Percentiles rank a stretch among this genome's conserved stretches.
Conservation (phyloP, 2,113 vertebrate genomes). For the Raja brachyura region DNA sequence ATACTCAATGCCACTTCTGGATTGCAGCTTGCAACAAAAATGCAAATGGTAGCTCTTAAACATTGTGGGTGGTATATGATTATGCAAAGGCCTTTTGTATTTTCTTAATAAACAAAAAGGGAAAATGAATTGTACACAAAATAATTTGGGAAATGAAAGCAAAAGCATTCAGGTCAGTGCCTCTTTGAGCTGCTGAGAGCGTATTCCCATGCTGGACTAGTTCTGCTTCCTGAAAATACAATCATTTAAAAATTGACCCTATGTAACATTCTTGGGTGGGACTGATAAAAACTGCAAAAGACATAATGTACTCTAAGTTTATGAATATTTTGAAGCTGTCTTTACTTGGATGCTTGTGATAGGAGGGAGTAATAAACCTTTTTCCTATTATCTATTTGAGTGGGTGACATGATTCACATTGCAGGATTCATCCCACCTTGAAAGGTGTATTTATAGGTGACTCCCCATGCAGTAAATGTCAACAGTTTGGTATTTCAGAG, state of each 20-base stretch:
- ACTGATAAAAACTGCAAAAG: background rate
- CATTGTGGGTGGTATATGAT: constrained; percentile 11
- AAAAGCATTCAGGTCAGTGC: background rate
- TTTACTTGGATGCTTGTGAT: background rate
- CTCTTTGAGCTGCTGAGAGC: background rate
- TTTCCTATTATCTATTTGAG: background rate
- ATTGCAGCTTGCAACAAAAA: background rate
- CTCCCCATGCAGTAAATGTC: background rate
- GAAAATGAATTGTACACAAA: background rate
- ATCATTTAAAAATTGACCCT: background rate
- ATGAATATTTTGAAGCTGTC: background rate
- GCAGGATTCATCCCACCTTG: background rate
- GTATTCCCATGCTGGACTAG: background rate
- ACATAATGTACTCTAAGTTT: background rate
- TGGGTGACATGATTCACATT: background rate
- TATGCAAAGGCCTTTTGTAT: background rate
- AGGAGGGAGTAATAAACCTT: background rate
- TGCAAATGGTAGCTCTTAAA: background rate
- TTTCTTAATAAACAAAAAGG: constrained; percentile 9
- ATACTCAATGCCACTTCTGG: background rate
- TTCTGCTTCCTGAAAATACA: background rate
- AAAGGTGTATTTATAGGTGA: background rate
- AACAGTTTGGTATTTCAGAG: background rate
- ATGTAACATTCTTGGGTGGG: background rate
- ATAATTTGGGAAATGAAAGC: constrained; percentile 31